phyloP scores from a whole-genome alignment of 2,888 invertebrate genomes.

The Vesta saturnalis region DNA sequence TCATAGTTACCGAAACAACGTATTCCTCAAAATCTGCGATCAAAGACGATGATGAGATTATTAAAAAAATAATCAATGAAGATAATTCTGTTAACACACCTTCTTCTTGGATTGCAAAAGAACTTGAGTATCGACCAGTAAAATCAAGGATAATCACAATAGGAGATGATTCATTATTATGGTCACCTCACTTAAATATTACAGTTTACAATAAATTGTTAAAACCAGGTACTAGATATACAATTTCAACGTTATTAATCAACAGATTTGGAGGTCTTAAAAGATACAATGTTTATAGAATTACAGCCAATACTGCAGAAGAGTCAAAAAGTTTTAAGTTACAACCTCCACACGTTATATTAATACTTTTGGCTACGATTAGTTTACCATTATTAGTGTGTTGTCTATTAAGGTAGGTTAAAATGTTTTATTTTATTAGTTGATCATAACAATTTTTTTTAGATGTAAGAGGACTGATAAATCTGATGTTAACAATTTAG shows the following conservation, averaged over 20 bases:
- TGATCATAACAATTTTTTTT: neutral
- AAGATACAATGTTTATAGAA: neutral
- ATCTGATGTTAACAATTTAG: no score
- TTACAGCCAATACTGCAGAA: neutral
- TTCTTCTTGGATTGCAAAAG: neutral
- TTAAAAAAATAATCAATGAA: neutral
- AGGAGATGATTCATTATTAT: neutral
- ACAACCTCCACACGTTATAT: neutral
- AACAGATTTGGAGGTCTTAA: neutral
- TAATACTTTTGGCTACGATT: neutral
- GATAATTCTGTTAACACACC: neutral
- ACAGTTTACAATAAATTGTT: neutral
- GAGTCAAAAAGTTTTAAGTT: neutral
- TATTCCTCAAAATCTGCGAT: neutral
- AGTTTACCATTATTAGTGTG: neutral
- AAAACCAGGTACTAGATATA: neutral
- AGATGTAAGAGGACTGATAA: no score
- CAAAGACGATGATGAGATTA: neutral
- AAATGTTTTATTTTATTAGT: neutral
- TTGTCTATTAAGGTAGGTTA: neutral
- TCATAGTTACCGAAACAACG: neutral
- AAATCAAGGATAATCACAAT: neutral
- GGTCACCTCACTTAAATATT: neutral
- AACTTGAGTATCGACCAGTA: neutral
- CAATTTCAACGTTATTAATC: neutral